phyloP scores from a whole-genome alignment of 1,140 invertebrate genomes.

The Procambarus virginalis region DNA sequence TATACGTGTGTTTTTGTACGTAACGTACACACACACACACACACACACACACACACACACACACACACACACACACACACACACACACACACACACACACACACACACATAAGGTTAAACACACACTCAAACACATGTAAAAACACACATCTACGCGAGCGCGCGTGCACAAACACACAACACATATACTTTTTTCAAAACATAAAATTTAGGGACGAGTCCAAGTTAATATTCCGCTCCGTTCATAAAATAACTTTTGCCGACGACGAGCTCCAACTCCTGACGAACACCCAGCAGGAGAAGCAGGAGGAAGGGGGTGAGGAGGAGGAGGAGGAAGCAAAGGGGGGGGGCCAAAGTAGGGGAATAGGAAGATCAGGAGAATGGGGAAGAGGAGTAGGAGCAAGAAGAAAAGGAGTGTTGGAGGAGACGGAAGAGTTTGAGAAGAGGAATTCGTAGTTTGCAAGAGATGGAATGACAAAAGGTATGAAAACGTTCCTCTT shows the following conservation, averaged over 20 bases:
- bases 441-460: background rate
- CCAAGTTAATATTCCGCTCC: slow-evolving; percentile 55
- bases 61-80: too few species aligned
- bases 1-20: too few species aligned
- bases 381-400: background rate
- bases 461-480: too few species aligned
- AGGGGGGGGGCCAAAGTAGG: background rate
- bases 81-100: too few species aligned
- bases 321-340: slow-evolving; percentile 9
- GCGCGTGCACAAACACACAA: too few species aligned
- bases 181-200: slow-evolving; percentile 26
- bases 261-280: background rate
- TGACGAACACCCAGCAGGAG: background rate
- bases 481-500: too few species aligned
- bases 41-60: too few species aligned
- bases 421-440: background rate
- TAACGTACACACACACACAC: too few species aligned
- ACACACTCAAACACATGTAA: too few species aligned
- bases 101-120: too few species aligned
- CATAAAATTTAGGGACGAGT: slow-evolving; percentile 53
- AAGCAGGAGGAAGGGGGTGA: slow-evolving; percentile 17
- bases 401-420: background rate
- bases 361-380: background rate
- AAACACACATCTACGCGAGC: too few species aligned
- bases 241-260: slow-evolving; percentile 61